Evolutionary conservation across 2,888 invertebrate species (phyloP).

Genomic region (Latrodectus elegans): DNA sequence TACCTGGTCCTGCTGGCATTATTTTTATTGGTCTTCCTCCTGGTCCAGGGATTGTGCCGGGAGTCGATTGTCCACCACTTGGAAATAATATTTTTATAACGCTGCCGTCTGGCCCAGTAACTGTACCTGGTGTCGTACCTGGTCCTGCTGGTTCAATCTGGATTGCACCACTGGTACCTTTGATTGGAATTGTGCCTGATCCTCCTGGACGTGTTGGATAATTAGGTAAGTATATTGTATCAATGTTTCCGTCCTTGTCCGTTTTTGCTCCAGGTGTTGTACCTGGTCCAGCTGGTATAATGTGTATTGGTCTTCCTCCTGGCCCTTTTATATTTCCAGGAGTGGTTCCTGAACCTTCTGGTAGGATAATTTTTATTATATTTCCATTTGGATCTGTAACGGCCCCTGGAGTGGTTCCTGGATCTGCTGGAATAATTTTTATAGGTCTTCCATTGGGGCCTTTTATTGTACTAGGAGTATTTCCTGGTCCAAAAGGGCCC

Average conservation of each 20-base stretch:
- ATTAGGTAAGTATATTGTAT: background rate
- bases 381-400: background rate
- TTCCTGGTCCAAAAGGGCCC: background rate
- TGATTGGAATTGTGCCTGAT: background rate
- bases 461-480: too few species aligned
- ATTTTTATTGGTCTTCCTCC: background rate
- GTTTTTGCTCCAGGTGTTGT: background rate
- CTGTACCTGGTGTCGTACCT: background rate
- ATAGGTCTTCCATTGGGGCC: background rate
- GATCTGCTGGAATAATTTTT: background rate
- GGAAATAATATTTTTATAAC: background rate
- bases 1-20: background rate
- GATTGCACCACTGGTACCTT: background rate
- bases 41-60: conserved; percentile 9
- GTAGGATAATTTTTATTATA: background rate
- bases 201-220: background rate
- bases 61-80: conserved; percentile 1
- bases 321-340: conserved; percentile 4
- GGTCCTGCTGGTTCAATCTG: background rate
- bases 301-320: background rate
- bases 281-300: too few species aligned
- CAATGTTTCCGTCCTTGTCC: background rate
- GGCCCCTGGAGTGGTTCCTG: background rate
- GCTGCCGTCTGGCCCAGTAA: background rate
- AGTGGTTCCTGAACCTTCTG: conserved; percentile 6